Base-by-base conservation (phyloP, 2,888 invertebrate species). In the Chrysotoxum bicinctum region DNA sequence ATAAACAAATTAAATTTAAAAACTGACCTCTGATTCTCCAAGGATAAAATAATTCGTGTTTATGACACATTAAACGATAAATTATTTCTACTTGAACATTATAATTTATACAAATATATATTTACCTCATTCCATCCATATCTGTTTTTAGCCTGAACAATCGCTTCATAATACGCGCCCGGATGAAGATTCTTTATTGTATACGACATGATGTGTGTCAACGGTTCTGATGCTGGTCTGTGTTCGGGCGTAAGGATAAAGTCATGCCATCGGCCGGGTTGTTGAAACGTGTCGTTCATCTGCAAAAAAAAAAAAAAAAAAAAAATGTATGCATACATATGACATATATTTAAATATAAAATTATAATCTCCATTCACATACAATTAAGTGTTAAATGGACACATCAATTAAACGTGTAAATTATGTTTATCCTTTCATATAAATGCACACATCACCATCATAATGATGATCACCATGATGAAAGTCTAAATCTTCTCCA, bases 121-220 rank as follows among this genome's bases (percentile, higher is more conserved):
- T 89, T 87, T 87, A 94, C 94, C 93, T 95, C 95, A 89, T 95
- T 95, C 95, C 95, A 95, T 0, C 95, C 95, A 87, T 95, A 95
- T 91, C 94, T 93, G 91, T 96, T 96, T 92, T 95, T 95, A 77
- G 95, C 95, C 89, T 95, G 95, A 69, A 95, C 95, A 88, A 95
- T 95, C 12, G 95, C 95, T 89, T 96, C 95, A 91, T 95, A 96
- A 84, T 95, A 94, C 9, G 95, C 94, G 1, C 94, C 95, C 0
- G 95, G 93, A 90, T 94, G 93, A 87, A 96, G 92, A 37, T 93
- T 93, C 32, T 93, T 92, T 88, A 95, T 94, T 90, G 94, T 94
- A 91, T 95, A 95, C 1, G 94, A 92, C 90, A 95, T 95, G 87
- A 93, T 92, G 89, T 94, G 93, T 79, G 93, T 92, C 88, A 93